Evolutionary conservation across 2,888 invertebrate genomes (phyloP).

Genomic region (Tolmerus cingulatus): DNA sequence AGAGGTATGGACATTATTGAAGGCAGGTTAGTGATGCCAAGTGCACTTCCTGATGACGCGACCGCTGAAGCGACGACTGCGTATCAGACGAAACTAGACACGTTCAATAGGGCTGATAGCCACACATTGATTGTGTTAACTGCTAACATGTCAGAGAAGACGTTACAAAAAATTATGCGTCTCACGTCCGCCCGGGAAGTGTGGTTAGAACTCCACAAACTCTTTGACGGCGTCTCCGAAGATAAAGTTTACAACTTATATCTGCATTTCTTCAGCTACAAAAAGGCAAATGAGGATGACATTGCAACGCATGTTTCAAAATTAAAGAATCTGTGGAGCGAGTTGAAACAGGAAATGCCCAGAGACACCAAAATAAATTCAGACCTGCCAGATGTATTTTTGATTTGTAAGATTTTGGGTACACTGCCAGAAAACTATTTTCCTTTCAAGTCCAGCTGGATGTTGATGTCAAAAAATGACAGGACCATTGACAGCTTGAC

Average conservation of each 20-base stretch:
- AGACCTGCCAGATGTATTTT: slow-evolving; percentile 51
- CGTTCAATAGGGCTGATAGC: slow-evolving; percentile 56
- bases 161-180: slow-evolving; percentile 57
- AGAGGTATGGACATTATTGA: neutral
- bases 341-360: slow-evolving; percentile 52
- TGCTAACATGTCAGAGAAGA: slow-evolving; percentile 53
- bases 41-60: slow-evolving; percentile 40
- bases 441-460: slow-evolving; percentile 52
- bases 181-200: slow-evolving; percentile 54
- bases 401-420: slow-evolving; percentile 52
- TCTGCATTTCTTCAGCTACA: slow-evolving; percentile 54
- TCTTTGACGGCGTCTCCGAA: slow-evolving; percentile 54
- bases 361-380: slow-evolving; percentile 50
- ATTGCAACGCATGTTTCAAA: slow-evolving; percentile 53
- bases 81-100: slow-evolving; percentile 48
- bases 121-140: slow-evolving; percentile 57
- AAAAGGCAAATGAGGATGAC: slow-evolving; percentile 54
- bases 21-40: slow-evolving; percentile 43
- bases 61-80: slow-evolving; percentile 45
- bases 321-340: slow-evolving; percentile 52
- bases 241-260: slow-evolving; percentile 57
- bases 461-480: slow-evolving; percentile 52
- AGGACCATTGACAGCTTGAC: slow-evolving; percentile 18
- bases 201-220: slow-evolving; percentile 52
- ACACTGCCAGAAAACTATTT: slow-evolving; percentile 50